Evolutionary conservation across 2,113 vertebrate genomes (phyloP).

Genomic region (Gobius niger): DNA sequence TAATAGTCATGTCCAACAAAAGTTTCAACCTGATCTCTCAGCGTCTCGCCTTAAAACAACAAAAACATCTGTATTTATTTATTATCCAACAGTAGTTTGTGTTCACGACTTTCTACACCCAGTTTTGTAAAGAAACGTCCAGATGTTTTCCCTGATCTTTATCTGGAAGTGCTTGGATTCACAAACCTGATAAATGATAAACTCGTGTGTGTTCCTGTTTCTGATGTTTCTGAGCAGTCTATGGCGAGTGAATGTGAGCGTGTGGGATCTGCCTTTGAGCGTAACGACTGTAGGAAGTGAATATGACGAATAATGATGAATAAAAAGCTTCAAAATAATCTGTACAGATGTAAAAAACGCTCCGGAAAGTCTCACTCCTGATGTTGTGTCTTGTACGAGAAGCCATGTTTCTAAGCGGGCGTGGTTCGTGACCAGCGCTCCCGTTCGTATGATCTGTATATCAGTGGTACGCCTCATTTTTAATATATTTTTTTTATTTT

Average conservation of each 20-base stretch:
- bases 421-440: conserved; percentile 84
- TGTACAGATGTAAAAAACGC: conserved; percentile 73
- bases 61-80: too few species aligned
- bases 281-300: conserved; percentile 62
- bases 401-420: conserved; percentile 84
- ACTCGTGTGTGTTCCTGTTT: too few species aligned
- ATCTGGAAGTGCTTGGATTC: too few species aligned
- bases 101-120: too few species aligned
- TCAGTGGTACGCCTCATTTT: conserved; percentile 84
- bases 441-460: conserved; percentile 86
- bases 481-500: conserved; percentile 79
- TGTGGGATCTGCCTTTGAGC: conserved; percentile 68
- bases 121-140: too few species aligned
- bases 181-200: too few species aligned
- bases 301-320: conserved; percentile 28
- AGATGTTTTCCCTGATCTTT: too few species aligned
- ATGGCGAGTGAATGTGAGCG: conserved; percentile 52
- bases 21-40: too few species aligned
- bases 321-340: conserved; percentile 26
- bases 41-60: too few species aligned
- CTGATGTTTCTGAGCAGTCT: conserved; percentile 33
- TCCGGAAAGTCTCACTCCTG: conserved; percentile 54
- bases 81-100: too few species aligned
- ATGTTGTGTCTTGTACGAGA: conserved; percentile 78
- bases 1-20: too few species aligned